A percentile compares a stretch with the other conserved stretches of the same genome.
Conservation (phyloP, 92 coral and sea anemone genomes). For the Phenganax subtilis region DNA sequence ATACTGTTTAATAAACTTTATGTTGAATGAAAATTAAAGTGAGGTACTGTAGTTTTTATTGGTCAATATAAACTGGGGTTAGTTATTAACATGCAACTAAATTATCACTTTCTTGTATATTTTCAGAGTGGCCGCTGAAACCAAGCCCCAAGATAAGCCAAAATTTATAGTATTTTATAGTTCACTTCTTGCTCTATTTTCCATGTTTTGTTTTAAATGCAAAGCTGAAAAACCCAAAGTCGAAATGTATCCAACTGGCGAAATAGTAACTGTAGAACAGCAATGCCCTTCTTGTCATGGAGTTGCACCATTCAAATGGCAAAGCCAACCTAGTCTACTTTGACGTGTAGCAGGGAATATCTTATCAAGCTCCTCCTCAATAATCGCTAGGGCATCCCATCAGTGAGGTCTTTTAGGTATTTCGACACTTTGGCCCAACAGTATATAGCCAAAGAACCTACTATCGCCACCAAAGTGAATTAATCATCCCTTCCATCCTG, state of each 20-base stretch:
- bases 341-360: not conserved
- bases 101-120: not conserved
- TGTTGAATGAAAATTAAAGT: no score
- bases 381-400: conserved; percentile 3
- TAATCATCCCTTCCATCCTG: conserved; percentile 7
- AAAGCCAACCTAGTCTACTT: conserved; percentile 1
- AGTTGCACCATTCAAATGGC: conserved; percentile 4
- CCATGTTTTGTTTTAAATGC: conserved; percentile 11
- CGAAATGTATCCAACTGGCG: conserved; percentile 6
- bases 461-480: not conserved
- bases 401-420: conserved; percentile 1
- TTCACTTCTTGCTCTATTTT: conserved; percentile 1
- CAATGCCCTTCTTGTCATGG: not conserved
- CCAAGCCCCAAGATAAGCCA: conserved; percentile 15
- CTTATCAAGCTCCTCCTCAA: not conserved
- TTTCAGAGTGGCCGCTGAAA: conserved; percentile 4
- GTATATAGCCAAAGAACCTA: conserved; percentile 6
- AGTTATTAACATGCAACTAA: no score
- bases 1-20: no score
- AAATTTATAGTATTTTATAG: conserved; percentile 3
- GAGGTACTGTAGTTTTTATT: no score
- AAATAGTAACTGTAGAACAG: conserved; percentile 20
- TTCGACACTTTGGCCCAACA: not conserved
- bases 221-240: not conserved
- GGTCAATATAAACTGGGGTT: no score